Base-by-base conservation (phyloP, 2,113 vertebrate genomes). In the Grantiella picta region DNA sequence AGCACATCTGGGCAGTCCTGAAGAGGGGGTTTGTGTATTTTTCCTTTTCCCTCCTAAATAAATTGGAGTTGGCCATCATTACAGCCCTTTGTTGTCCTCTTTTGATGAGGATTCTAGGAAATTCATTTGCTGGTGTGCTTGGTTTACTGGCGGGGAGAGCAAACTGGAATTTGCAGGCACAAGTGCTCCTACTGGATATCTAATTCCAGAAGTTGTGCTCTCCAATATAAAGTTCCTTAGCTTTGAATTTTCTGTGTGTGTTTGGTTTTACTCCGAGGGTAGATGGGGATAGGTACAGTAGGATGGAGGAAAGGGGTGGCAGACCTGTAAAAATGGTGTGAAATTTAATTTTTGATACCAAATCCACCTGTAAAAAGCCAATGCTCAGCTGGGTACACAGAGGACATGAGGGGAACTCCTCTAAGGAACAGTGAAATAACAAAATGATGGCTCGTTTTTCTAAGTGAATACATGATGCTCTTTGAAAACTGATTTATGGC, bases 81-180 rank as follows among this genome's bases (percentile, higher is more conserved):
- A 38, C 12, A 82, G 31, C 27, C 15, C 13, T 82, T 86, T 82
- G 38, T 50, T 82, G 47, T 19, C 65, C 35, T 6, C 24, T 79
- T 94, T 47, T 87, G 73, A 71, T 92, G 73, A 60, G 61, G 70
- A 71, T 75, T 89, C 81, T 79, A 71, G 81, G 93, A 96, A 94
- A 87, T 7, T 22, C 38, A 18, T 65, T 89, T 63, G 71, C 50
- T 68, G 82, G 61, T 4, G 0, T 16, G 27, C 0, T 0, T 50
- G n/a, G 9, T 59, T 76, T 72, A n/a, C 68, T 40, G 86, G 64
- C 80, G 84, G 81, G 54, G 54, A 73, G 18, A 50, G 12, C 17
- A 84, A 89, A 64, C 69, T 75, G 77, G 84, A 91, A 77, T 89
- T 33, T 45, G 1, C n/a, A 83, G 54, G 31, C 71, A 53, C 53